A percentile compares a stretch with the other conserved stretches of the same genome.
These are phyloP conservation scores for Boloria selene DNA, from an alignment of 2,888 invertebrate genomes.

Conservation along the genomic window DNA sequence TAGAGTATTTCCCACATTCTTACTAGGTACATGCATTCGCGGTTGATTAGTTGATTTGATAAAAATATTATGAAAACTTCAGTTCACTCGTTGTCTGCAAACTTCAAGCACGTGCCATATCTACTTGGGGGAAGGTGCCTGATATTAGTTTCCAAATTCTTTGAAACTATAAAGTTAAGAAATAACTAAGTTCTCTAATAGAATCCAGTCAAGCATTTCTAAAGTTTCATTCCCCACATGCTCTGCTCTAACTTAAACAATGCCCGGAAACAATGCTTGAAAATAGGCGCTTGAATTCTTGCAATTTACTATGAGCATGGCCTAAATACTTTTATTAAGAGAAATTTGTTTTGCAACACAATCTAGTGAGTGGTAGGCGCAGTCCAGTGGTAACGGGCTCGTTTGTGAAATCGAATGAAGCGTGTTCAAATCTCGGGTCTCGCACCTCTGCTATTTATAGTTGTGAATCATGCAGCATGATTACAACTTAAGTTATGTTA, in stretches of 20 bases:
- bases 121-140: constrained; percentile 7
- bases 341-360: constrained; percentile 9
- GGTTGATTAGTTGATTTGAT: background rate
- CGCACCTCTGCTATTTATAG: too few relatives aligned
- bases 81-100: background rate
- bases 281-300: constrained; percentile 10
- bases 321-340: constrained; percentile 18
- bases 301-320: constrained; percentile 9
- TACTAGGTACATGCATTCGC: too few relatives aligned
- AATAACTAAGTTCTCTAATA: constrained; percentile 7
- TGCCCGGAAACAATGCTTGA: constrained; percentile 23
- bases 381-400: too few relatives aligned
- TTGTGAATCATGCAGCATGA: too few relatives aligned
- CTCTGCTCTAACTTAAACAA: constrained; percentile 21
- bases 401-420: too few relatives aligned
- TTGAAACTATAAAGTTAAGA: constrained; percentile 15
- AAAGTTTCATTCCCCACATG: constrained; percentile 14
- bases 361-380: too few relatives aligned
- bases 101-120: constrained; percentile 10
- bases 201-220: constrained; percentile 24
- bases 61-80: background rate
- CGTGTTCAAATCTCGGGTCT: too few relatives aligned
- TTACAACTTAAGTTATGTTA: too few relatives aligned
- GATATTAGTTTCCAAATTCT: constrained; percentile 1
- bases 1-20: too few relatives aligned